Conservation (phyloP, 2,888 invertebrate species). For the Linnaemya tessellans region DNA sequence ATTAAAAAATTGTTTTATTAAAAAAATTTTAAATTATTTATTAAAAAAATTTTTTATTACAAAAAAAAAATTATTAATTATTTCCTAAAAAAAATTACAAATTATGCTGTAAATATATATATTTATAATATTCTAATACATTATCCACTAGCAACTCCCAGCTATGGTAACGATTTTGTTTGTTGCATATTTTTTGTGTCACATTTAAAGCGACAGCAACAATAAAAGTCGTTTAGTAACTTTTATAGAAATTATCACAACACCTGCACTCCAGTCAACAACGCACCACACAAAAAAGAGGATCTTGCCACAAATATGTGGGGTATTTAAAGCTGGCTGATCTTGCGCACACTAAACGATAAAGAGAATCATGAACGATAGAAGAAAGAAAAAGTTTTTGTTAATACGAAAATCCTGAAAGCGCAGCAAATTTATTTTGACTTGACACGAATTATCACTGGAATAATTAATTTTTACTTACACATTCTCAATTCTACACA, state of each 20-base stretch:
- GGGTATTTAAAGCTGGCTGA: conserved; percentile 18
- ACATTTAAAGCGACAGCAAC: conserved; percentile 49
- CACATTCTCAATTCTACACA: conserved; percentile 11
- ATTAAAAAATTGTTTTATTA: too few relatives aligned
- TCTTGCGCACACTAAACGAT: background rate
- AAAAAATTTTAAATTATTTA: too few relatives aligned
- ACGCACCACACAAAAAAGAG: conserved; percentile 24
- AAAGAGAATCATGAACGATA: conserved; percentile 15
- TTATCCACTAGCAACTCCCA: background rate
- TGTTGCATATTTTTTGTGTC: conserved; percentile 53
- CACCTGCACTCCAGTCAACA: conserved; percentile 44
- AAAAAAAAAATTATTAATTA: too few relatives aligned
- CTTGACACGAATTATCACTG: conserved; percentile 64
- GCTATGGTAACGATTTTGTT: conserved; percentile 21
- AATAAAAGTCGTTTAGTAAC: conserved; percentile 64
- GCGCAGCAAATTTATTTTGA: conserved; percentile 70
- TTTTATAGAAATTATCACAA: conserved; percentile 56
- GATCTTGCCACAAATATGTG: conserved; percentile 19
- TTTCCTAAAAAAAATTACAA: too few relatives aligned
- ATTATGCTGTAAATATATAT: too few relatives aligned
- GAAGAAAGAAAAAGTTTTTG: conserved; percentile 54
- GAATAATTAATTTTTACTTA: conserved; percentile 43
- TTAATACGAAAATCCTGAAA: conserved; percentile 66
- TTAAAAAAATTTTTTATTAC: too few relatives aligned
- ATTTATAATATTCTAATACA: too few relatives aligned